phyloP scores from a whole-genome alignment of 2,113 vertebrate genomes.

The Platichthys stellatus region DNA sequence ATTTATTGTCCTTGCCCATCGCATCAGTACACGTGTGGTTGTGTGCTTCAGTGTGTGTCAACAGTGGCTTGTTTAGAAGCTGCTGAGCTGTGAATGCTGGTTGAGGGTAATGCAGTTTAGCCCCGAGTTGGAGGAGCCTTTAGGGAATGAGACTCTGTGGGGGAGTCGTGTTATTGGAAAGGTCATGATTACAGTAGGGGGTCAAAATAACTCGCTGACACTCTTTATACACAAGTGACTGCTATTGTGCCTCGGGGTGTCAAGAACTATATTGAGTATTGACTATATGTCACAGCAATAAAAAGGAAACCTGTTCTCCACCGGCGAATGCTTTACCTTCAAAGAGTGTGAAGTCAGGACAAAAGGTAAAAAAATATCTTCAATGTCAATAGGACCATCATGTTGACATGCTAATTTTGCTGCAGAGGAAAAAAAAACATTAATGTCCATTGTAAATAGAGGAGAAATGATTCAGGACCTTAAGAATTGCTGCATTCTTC shows the following conservation, averaged over 20 bases:
- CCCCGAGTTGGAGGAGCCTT: slow-evolving; percentile 74
- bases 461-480: background rate
- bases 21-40: slow-evolving; percentile 42
- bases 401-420: slow-evolving; percentile 65
- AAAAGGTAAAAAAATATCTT: slow-evolving; percentile 72
- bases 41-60: slow-evolving; percentile 65
- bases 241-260: slow-evolving; percentile 78
- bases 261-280: slow-evolving; percentile 85
- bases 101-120: slow-evolving; percentile 78
- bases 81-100: slow-evolving; percentile 80
- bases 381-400: slow-evolving; percentile 73
- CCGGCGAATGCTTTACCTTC: slow-evolving; percentile 69
- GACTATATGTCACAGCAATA: slow-evolving; percentile 85
- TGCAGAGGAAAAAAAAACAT: slow-evolving; percentile 17
- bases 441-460: background rate
- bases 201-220: slow-evolving; percentile 84
- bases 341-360: slow-evolving; percentile 82
- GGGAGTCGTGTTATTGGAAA: slow-evolving; percentile 83
- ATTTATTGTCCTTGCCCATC: slow-evolving; percentile 64
- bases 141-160: slow-evolving; percentile 75
- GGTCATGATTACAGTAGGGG: slow-evolving; percentile 85
- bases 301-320: slow-evolving; percentile 82
- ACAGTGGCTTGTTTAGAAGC: slow-evolving; percentile 77
- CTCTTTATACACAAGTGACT: slow-evolving; percentile 81
- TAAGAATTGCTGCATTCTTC: background rate